phyloP scores from a whole-genome alignment of 2,797 vertebrate genomes.

The Eulemur rubriventer region DNA sequence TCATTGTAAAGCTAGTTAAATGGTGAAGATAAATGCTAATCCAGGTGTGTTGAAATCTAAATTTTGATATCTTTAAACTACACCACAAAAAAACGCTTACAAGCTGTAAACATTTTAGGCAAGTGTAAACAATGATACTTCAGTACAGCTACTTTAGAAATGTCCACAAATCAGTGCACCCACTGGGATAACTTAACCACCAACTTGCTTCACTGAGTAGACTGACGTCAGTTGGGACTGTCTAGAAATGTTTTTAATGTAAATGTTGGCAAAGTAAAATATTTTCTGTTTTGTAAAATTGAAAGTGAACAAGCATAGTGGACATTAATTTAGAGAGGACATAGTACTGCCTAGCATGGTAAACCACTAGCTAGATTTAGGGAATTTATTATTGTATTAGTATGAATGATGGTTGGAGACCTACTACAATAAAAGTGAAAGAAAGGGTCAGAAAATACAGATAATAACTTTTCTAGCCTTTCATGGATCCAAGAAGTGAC shows the following conservation, averaged over 20 bases:
- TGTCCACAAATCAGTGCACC: background rate
- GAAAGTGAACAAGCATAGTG: background rate
- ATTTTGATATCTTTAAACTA: background rate
- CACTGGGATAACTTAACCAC: background rate
- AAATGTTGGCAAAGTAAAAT: background rate
- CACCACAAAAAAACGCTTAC: background rate
- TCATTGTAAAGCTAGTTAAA: background rate
- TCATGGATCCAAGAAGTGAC: background rate
- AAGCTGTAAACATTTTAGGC: background rate
- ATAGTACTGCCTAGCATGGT: background rate
- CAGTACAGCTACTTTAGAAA: background rate
- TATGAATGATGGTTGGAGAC: background rate
- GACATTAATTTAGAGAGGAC: background rate
- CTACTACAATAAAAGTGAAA: background rate
- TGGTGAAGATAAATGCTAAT: background rate
- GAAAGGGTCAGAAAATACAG: background rate
- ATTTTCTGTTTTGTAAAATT: conserved; percentile 1
- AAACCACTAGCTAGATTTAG: background rate
- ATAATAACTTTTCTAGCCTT: background rate
- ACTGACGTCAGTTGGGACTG: background rate
- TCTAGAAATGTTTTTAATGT: background rate
- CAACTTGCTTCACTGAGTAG: background rate
- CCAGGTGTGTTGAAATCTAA: background rate
- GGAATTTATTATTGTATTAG: background rate
- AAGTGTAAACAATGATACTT: background rate